Evolutionary conservation across 2,797 vertebrate species (phyloP), one percentile per base, ranked within the genome.

Genomic region (Saxicola maurus): DNA sequence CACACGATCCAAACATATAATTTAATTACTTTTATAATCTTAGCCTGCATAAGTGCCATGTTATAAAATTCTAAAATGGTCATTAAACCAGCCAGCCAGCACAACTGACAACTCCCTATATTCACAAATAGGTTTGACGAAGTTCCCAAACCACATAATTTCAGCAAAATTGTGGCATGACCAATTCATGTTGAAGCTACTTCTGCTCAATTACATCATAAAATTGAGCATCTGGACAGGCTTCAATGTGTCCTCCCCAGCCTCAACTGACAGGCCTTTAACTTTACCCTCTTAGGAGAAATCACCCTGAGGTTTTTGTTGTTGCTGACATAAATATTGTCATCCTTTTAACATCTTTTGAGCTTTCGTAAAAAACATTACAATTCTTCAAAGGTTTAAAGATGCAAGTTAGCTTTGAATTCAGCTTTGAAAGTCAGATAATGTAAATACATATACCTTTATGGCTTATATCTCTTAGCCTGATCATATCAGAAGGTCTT

Each of bases 11-110:
- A 86, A 56, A 60, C 53, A 42, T 53, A 51, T 37, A 25, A 82
- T 82, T 77, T 49, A 65, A 74, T 87, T 71, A 82, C 46, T 89
- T 88, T 60, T 80, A 64, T 19, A 80, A 82, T 66, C 71, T 60
- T 51, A 73, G 49, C 21, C 66, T 51, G 23, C n/a, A 4, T 40
- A 82, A 68, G 4, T 51, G 33, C 33, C 31, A 24, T 7, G 17
- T 37, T 60, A n/a, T 18, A 49, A 38, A 79, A 82, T 37, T 40
- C 45, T 64, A 33, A 62, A 82, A 38, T 13, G 27, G 75, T 21
- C 68, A 61, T 85, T 61, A 89, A 82, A n/a, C 4, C 35, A 64
- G 3, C 11, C 45, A 82, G n/a, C 30, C 65, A 51, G 46, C 13
- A 17, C n/a, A 46, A 43, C 85, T 82, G 68, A 52, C 1, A 4